Percentiles rank a stretch among this genome's conserved stretches.
These are phyloP conservation scores for Conger conger DNA, from an alignment of 2,113 vertebrate species.

Conservation along the genomic window DNA sequence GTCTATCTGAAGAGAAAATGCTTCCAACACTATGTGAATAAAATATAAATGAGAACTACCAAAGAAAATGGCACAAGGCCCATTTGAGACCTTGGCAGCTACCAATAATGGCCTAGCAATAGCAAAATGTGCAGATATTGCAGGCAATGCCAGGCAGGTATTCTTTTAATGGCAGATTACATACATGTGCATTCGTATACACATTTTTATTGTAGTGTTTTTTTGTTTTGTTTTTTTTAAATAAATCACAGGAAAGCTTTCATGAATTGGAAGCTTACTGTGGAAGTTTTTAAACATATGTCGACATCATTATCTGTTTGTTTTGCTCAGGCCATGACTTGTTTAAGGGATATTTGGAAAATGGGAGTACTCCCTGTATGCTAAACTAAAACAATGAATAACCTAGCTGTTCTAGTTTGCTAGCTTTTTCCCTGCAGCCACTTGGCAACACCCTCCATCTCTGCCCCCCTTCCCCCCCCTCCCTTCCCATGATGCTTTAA, in stretches of 20 bases:
- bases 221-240: not conserved
- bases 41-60: not conserved
- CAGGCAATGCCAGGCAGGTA: not conserved
- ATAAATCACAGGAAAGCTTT: not conserved
- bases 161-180: not conserved
- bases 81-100: not conserved
- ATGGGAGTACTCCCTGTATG: conserved; percentile 83
- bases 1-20: not conserved
- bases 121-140: not conserved
- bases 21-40: not conserved
- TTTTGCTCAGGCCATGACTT: conserved; percentile 4
- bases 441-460: conserved; percentile 74
- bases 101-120: not conserved
- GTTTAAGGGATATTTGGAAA: conserved; percentile 91
- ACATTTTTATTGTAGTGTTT: not conserved
- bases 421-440: conserved; percentile 89
- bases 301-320: not conserved
- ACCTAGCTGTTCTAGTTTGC: conserved; percentile 88
- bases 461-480: conserved; percentile 66
- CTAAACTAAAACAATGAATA: conserved; percentile 93
- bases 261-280: not conserved
- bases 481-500: conserved; percentile 94
- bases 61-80: not conserved
- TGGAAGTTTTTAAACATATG: not conserved
- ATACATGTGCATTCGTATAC: not conserved